These are phyloP conservation scores for Trachymyrmex cornetzi DNA, from an alignment of 1,140 invertebrate genomes.

Conservation along the genomic window DNA sequence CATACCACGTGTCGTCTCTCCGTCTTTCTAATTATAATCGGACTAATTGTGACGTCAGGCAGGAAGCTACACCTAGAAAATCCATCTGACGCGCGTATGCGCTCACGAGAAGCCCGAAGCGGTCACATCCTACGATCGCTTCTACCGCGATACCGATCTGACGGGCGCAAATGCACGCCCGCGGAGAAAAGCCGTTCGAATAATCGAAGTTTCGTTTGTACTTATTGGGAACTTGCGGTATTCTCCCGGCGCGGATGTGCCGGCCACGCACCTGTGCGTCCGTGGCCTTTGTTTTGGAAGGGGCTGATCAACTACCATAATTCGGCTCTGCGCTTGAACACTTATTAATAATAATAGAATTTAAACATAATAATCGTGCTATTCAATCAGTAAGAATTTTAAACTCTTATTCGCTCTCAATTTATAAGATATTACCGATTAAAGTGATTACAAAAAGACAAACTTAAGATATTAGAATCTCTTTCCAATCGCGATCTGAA, in stretches of 20 bases:
- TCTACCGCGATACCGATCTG: conserved; percentile 64
- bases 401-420: not conserved
- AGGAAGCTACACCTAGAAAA: conserved; percentile 86
- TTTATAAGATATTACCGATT: not conserved
- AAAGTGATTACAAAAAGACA: not conserved
- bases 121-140: conserved; percentile 63
- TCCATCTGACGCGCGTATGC: conserved; percentile 70
- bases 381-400: not conserved
- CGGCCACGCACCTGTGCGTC: conserved; percentile 1
- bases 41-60: conserved; percentile 86
- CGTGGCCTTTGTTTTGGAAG: not conserved
- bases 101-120: conserved; percentile 38
- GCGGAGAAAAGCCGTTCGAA: conserved; percentile 33
- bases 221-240: conserved; percentile 42
- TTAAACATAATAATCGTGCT: not conserved
- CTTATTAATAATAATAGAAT: too few species aligned
- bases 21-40: conserved; percentile 85
- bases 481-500: not conserved
- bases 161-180: conserved; percentile 36
- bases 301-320: not conserved
- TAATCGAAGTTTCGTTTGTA: conserved; percentile 44
- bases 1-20: conserved; percentile 50
- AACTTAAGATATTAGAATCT: not conserved
- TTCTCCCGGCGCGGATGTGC: not conserved
- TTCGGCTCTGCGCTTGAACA: not conserved